phyloP scores from a whole-genome alignment of 1,140 invertebrate genomes.

The Saccostrea echinata region DNA sequence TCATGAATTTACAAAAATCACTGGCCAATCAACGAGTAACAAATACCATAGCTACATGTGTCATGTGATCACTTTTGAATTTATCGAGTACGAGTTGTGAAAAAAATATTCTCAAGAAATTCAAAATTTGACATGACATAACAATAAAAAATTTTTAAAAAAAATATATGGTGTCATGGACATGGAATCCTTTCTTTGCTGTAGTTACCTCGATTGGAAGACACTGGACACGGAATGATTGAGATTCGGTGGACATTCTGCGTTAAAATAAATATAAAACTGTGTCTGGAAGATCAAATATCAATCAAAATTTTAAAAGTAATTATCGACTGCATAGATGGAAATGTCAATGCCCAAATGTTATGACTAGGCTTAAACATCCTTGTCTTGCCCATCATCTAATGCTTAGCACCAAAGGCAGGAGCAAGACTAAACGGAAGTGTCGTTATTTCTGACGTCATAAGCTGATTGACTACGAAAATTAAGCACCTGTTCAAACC shows the following conservation, averaged over 20 bases:
- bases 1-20: not conserved
- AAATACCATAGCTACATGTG: not conserved
- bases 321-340: slow-evolving; percentile 12
- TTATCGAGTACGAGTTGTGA: not conserved
- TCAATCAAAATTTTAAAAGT: not conserved
- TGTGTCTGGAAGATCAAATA: not conserved
- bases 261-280: not conserved
- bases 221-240: not conserved
- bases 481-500: slow-evolving; percentile 11
- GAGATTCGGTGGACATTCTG: slow-evolving; percentile 14
- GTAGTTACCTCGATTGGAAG: slow-evolving; percentile 5
- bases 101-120: not conserved
- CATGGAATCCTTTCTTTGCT: not conserved
- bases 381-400: not conserved
- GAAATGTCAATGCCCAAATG: slow-evolving; percentile 24
- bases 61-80: not conserved
- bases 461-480: slow-evolving; percentile 1
- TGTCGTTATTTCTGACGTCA: not conserved
- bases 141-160: not conserved
- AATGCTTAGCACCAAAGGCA: slow-evolving; percentile 16
- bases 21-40: not conserved
- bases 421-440: not conserved
- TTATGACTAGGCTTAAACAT: not conserved
- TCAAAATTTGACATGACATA: not conserved
- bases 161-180: not conserved